Conservation (phyloP, 2,113 vertebrate species). For the Daboia siamensis region DNA sequence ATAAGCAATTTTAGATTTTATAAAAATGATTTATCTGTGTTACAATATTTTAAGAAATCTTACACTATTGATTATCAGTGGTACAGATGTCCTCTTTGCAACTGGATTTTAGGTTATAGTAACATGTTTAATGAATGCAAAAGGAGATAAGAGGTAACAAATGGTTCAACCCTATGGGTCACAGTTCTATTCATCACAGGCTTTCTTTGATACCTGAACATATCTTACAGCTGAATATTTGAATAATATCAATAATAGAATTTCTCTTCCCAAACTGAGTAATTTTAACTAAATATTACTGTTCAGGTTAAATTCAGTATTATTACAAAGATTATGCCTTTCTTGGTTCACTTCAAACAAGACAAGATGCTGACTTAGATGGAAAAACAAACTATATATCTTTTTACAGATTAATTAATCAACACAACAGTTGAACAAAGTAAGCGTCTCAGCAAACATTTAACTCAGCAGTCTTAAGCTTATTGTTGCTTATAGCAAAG, state of each 20-base stretch:
- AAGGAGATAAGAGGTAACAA: background rate
- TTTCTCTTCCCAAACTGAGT: background rate
- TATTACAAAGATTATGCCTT: background rate
- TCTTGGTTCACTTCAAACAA: accelerated
- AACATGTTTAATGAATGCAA: background rate
- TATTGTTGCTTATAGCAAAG: slow-evolving; percentile 24
- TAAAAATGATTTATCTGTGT: background rate
- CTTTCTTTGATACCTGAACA: background rate
- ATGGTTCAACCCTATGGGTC: background rate
- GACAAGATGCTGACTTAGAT: background rate
- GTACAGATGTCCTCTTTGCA: background rate
- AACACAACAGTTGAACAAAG: background rate
- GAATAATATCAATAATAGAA: background rate
- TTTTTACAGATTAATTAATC: slow-evolving; percentile 15
- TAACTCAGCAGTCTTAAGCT: slow-evolving; percentile 20
- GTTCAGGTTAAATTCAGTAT: background rate
- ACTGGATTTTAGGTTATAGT: background rate
- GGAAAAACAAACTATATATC: background rate
- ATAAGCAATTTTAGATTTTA: background rate
- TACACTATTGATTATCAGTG: background rate
- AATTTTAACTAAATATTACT: background rate
- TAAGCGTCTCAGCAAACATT: slow-evolving; percentile 39
- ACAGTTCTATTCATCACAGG: background rate
- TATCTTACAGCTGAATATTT: background rate
- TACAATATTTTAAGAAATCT: background rate